phyloP scores from a whole-genome alignment of 2,888 invertebrate genomes.

The Napeogenes inachia region DNA sequence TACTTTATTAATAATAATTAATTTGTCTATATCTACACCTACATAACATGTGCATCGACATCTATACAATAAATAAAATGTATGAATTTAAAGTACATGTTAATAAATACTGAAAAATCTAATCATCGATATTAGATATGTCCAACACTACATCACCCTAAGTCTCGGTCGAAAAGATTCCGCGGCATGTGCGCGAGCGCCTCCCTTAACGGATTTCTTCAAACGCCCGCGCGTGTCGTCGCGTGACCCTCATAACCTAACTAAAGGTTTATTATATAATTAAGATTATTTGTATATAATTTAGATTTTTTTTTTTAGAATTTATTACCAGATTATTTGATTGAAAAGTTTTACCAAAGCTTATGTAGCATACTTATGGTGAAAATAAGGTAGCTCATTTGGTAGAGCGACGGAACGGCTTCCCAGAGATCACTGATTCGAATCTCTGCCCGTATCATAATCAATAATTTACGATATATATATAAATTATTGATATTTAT shows the following conservation, averaged over 20 bases:
- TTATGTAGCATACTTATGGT: too few species aligned
- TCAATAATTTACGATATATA: too few species aligned
- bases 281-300: slow-evolving; percentile 14
- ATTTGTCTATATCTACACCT: too few species aligned
- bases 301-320: slow-evolving; percentile 2
- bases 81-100: background rate
- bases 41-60: too few species aligned
- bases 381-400: too few species aligned
- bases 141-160: slow-evolving; percentile 50
- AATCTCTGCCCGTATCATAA: too few species aligned
- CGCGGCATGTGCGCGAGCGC: slow-evolving; percentile 62
- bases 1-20: too few species aligned
- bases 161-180: slow-evolving; percentile 64
- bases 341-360: too few species aligned
- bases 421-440: too few species aligned
- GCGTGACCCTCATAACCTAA: slow-evolving; percentile 22
- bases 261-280: slow-evolving; percentile 10
- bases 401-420: too few species aligned
- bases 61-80: too few species aligned
- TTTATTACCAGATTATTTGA: background rate
- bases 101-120: background rate
- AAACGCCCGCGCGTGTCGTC: slow-evolving; percentile 55
- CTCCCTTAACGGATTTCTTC: slow-evolving; percentile 72
- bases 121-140: background rate
- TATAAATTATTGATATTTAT: too few species aligned